A percentile compares a stretch with the other conserved stretches of the same genome.
These are phyloP conservation scores for Leptinotarsa rubiginosa DNA, from an alignment of 2,888 invertebrate genomes.

Conservation along the genomic window DNA sequence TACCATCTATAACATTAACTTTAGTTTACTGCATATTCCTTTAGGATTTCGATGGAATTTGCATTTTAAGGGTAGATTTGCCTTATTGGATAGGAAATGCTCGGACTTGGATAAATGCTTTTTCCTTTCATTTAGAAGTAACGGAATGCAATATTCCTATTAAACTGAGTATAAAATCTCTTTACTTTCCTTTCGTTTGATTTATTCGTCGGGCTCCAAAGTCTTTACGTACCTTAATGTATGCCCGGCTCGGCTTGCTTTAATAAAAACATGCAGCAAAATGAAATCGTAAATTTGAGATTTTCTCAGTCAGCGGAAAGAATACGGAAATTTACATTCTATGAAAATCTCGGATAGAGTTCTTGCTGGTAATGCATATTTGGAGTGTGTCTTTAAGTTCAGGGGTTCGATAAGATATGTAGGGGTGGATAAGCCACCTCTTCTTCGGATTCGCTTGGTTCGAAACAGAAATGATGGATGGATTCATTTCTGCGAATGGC, in stretches of 20 bases:
- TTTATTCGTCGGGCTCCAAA: slow-evolving; percentile 35
- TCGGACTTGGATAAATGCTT: slow-evolving; percentile 47
- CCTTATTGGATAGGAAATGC: slow-evolving; percentile 50
- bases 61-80: slow-evolving; percentile 54
- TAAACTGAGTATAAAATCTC: slow-evolving; percentile 38
- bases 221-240: slow-evolving; percentile 38
- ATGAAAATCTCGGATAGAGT: slow-evolving; percentile 36
- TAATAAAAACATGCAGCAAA: slow-evolving; percentile 43
- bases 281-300: slow-evolving; percentile 43
- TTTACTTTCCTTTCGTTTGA: slow-evolving; percentile 40
- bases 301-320: slow-evolving; percentile 41
- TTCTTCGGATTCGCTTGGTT: not conserved
- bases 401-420: slow-evolving; percentile 23
- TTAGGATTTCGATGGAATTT: slow-evolving; percentile 55
- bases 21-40: slow-evolving; percentile 60
- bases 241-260: slow-evolving; percentile 36
- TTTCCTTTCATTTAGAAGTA: slow-evolving; percentile 38
- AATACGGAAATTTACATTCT: slow-evolving; percentile 40
- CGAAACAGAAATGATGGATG: not conserved
- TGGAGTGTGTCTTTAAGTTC: slow-evolving; percentile 35
- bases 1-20: slow-evolving; percentile 60
- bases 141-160: slow-evolving; percentile 42
- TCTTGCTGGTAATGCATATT: slow-evolving; percentile 39
- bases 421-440: not conserved
- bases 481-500: not conserved